Base-by-base conservation (phyloP, 2,113 vertebrate genomes). In the Neopipo cinnamomea region DNA sequence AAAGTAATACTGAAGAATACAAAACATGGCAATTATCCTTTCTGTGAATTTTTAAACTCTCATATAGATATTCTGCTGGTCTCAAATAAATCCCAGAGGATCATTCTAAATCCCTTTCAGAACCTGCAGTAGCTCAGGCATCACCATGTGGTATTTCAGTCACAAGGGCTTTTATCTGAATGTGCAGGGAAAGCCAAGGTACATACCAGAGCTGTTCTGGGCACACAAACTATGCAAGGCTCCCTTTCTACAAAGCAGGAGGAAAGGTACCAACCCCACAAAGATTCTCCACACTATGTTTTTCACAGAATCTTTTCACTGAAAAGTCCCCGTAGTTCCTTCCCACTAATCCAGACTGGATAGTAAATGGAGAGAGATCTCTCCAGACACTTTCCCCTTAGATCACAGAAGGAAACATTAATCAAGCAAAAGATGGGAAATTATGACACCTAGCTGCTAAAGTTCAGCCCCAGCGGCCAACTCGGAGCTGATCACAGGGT, bases 381-480 rank as follows among this genome's bases (percentile, higher is more conserved):
- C 97, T 97, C 93, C 93, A 95, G 96, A 96, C 87, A 91, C 91
- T 96, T 98, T 97, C 96, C 93, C 87, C 97, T 97, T 95, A 96
- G 96, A 97, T 97, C 96, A 97, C 91, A 86, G 97, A 97, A 97
- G 97, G 97, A 98, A 98, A 97, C 81, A 98, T 98, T 97, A 98
- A 98, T 98, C 97, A 98, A 97, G 95, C 39, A 95, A 97, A 98
- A 98, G 97, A 98, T 98, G 98, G 97, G 97, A 98, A 98, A 98
- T 98, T 96, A 97, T 98, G 97, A 97, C 98, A 97, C 95, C 96
- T 92, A 96, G 95, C 94, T 96, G 95, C 85, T 83, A 94, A 97
- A 96, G 94, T 97, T 97, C 97, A 97, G 95, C 91, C 96, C 91
- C 88, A 90, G 96, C 12, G 53, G 97, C 97, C 96, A 95, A 96